Evolutionary conservation across 2,888 invertebrate genomes (phyloP), one percentile per base, ranked within the genome.

Genomic region (Opisthograptis luteolata): DNA sequence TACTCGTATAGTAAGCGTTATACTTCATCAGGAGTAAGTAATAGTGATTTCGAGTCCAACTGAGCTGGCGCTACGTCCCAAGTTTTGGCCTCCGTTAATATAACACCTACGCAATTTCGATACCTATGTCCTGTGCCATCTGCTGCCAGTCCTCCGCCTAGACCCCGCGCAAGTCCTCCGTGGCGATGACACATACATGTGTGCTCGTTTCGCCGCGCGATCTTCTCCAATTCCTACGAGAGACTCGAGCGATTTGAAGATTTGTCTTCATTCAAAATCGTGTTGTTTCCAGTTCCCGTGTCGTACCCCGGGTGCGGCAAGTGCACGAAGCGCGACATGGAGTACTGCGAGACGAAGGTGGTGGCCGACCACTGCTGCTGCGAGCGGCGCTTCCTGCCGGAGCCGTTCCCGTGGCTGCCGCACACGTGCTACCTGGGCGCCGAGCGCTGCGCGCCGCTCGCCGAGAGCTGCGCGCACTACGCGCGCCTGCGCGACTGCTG

Each of bases 361-460:
- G 88, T 94, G 60, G 81, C 83, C 6, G 88, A 88, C 79, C 88
- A 89, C 81, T 88, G 88, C 78, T 88, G 89, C 79, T 89, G 87
- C 79, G 88, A 89, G 76, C 92, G 94, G 61, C 90, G 89, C 69
- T 89, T 91, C 73, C 87, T 92, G 72, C 91, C 91, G 46, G 94
- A 94, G 84, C 91, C 92, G 24, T 92, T 94, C 72, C 93, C 92
- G 13, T 94, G 93, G 87, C 91, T 94, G 60, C 93, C 94, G 58
- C 94, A 94, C 82, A 92, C 93, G 1, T 94, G 94, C 81, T 93
- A 92, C 80, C 70, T 93, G 65, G 93, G 93, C 28, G 88, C 92
- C 42, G 87, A 87, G 66, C 88, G 92, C 64, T 94, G 94, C 79
- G 81, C 84, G 60, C 92, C 94, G 24, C 79, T 91, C 14, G 93